A percentile compares a stretch with the other conserved stretches of the same genome.
These are phyloP conservation scores for Cheirogaleus major DNA, from an alignment of 2,797 vertebrate species.

Conservation along the genomic window DNA sequence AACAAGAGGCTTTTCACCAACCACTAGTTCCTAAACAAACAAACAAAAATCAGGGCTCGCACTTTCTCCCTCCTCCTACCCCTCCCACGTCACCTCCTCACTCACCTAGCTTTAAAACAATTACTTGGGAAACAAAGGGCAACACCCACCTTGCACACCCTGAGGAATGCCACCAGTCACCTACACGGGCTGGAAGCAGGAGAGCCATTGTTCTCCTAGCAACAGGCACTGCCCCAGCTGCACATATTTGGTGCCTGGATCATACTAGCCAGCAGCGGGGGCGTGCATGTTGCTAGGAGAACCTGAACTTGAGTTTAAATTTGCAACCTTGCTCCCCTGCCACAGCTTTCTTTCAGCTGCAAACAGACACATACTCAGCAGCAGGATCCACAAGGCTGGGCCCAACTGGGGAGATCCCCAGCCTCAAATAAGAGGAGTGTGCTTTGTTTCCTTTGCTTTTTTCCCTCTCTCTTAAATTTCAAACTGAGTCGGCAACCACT, in stretches of 20 bases:
- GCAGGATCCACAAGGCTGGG: background rate
- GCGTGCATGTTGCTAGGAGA: constrained; percentile 51
- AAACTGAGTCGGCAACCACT: background rate
- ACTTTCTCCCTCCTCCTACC: background rate
- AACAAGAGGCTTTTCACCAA: background rate
- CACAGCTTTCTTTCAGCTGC: background rate
- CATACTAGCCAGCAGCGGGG: background rate
- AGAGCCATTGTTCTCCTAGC: constrained; percentile 30
- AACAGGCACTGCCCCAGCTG: background rate
- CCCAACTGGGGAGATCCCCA: background rate
- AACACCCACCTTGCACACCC: background rate
- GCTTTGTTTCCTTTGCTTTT: fast-evolving
- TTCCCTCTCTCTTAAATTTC: background rate
- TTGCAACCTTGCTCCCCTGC: background rate
- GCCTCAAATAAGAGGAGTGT: background rate
- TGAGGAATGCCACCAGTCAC: background rate
- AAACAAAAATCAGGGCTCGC: background rate
- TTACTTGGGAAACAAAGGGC: background rate
- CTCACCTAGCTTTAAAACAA: background rate
- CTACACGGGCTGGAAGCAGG: background rate
- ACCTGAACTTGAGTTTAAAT: constrained; percentile 24
- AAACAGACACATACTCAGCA: background rate
- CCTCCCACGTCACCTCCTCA: background rate
- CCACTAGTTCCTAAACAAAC: background rate
- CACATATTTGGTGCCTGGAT: background rate